Percentiles rank a stretch among this genome's conserved stretches.
Evolutionary conservation across 2,888 invertebrate genomes (phyloP).

Genomic region (Cryptocheilus praepositus): DNA sequence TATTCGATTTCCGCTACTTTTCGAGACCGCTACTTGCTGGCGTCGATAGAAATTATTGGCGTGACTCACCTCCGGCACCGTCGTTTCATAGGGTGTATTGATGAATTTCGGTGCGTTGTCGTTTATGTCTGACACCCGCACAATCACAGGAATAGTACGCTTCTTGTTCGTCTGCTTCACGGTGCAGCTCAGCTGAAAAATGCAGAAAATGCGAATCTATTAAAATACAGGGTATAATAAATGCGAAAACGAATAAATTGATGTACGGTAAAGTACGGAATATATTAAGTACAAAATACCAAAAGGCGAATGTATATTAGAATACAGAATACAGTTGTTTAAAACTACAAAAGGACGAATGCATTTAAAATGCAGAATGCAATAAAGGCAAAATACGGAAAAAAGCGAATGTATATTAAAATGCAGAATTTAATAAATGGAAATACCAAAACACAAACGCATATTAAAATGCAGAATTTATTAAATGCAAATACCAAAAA

Average conservation of each 20-base stretch:
- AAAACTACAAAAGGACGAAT: too few relatives aligned
- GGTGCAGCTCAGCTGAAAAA: conserved; percentile 86
- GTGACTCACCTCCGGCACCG: conserved; percentile 87
- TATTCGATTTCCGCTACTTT: conserved; percentile 13
- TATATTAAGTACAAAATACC: too few relatives aligned
- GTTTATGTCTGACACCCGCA: conserved; percentile 92
- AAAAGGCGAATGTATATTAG: too few relatives aligned
- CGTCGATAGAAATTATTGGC: background rate
- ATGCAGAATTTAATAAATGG: too few relatives aligned
- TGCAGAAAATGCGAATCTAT: background rate
- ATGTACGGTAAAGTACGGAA: too few relatives aligned
- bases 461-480: too few relatives aligned
- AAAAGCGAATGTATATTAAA: too few relatives aligned
- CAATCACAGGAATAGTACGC: conserved; percentile 91
- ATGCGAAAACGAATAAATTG: background rate
- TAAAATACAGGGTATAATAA: background rate
- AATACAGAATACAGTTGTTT: too few relatives aligned
- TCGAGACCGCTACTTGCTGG: background rate
- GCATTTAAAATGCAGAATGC: too few relatives aligned
- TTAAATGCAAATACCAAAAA: too few relatives aligned
- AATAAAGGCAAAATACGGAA: too few relatives aligned
- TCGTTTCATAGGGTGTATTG: conserved; percentile 89
- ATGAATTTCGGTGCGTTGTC: conserved; percentile 92
- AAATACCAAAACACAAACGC: too few relatives aligned
- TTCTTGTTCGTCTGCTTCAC: conserved; percentile 87